These are phyloP conservation scores for Auanema sp. DNA, from an alignment of 2,888 invertebrate genomes.

Conservation along the genomic window DNA sequence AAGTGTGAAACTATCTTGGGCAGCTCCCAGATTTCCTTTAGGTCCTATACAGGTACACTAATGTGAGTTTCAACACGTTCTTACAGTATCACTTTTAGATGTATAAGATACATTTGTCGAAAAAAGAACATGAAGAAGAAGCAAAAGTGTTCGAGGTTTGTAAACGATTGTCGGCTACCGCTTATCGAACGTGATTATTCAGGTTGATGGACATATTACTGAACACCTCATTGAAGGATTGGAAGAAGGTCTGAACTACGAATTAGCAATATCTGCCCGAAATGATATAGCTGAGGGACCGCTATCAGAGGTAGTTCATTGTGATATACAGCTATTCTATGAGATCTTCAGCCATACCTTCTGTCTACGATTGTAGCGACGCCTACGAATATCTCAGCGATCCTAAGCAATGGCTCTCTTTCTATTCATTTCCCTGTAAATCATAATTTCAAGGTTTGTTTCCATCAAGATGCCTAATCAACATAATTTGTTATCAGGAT, in stretches of 20 bases:
- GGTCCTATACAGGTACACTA: slow-evolving; percentile 7
- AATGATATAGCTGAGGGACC: slow-evolving; percentile 34
- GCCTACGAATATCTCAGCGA: slow-evolving; percentile 5
- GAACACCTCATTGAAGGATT: slow-evolving; percentile 18
- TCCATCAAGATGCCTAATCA: too few relatives aligned
- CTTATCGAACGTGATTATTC: too few relatives aligned
- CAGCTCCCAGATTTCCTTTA: slow-evolving; percentile 10
- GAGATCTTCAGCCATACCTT: slow-evolving; percentile 1
- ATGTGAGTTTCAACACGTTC: background rate
- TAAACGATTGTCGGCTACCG: too few relatives aligned
- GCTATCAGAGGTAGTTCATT: slow-evolving; percentile 5
- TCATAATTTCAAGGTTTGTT: background rate
- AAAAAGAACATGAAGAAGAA: too few relatives aligned
- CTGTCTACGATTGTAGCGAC: slow-evolving; percentile 11
- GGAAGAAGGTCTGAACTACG: slow-evolving; percentile 23
- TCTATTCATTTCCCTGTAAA: slow-evolving; percentile 10
- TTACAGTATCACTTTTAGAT: background rate
- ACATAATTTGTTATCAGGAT: background rate
- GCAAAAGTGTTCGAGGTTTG: too few relatives aligned
- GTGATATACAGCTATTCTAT: background rate
- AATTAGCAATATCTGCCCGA: slow-evolving; percentile 30
- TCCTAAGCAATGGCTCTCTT: slow-evolving; percentile 10
- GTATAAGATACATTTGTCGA: too few relatives aligned
- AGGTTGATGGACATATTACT: too few relatives aligned
- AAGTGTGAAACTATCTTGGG: slow-evolving; percentile 2